Evolutionary conservation across 92 coral and sea anemone genomes (phyloP).

Genomic region (Porites divaricata): DNA sequence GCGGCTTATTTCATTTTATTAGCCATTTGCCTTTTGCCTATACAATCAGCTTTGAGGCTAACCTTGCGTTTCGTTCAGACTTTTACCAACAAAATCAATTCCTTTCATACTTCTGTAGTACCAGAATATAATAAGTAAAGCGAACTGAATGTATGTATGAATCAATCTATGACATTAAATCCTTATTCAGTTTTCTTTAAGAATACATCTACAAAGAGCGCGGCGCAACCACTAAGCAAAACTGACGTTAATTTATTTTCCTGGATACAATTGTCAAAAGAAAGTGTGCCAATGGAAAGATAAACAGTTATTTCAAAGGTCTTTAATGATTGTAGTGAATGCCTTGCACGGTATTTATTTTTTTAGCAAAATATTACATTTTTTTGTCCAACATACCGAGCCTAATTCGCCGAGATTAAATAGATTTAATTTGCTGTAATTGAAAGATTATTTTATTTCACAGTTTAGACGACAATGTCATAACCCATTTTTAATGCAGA

Average conservation of each 20-base stretch:
- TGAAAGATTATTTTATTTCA: constrained; percentile 2
- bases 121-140: no score
- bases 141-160: no score
- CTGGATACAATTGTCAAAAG: not conserved
- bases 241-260: constrained; percentile 3
- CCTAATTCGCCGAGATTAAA: constrained; percentile 8
- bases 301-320: constrained; percentile 6
- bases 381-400: not conserved
- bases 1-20: no score
- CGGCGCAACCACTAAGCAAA: not conserved
- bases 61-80: no score
- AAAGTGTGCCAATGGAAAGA: not conserved
- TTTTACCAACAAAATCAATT: no score
- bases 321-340: constrained; percentile 25
- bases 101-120: no score
- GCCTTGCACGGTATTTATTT: not conserved
- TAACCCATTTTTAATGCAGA: not conserved
- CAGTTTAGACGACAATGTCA: not conserved
- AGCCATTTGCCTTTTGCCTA: no score
- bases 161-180: no score
- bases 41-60: no score
- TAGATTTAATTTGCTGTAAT: not conserved
- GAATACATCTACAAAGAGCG: not conserved
- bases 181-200: not conserved
- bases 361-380: not conserved